phyloP scores from a whole-genome alignment of 2,888 invertebrate species.

The Drosophila rubida region DNA sequence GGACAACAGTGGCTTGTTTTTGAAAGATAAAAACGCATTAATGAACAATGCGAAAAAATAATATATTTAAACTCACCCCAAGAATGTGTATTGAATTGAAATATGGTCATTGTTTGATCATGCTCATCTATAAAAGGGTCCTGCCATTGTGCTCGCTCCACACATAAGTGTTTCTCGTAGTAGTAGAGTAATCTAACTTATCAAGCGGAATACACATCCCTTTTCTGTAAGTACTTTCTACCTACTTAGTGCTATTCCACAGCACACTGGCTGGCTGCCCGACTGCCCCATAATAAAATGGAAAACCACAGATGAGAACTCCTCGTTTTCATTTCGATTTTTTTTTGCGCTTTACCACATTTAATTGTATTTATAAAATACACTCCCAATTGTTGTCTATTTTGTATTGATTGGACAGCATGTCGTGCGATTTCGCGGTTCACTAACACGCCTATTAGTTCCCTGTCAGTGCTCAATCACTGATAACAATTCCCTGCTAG shows the following conservation, averaged over 20 bases:
- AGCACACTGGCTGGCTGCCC: slow-evolving; percentile 8
- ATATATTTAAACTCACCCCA: slow-evolving; percentile 76
- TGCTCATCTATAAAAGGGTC: slow-evolving; percentile 68
- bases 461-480: slow-evolving; percentile 21
- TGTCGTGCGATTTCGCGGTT: slow-evolving; percentile 54
- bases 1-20: slow-evolving; percentile 74
- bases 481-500: slow-evolving; percentile 2
- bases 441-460: slow-evolving; percentile 53
- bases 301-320: slow-evolving; percentile 36
- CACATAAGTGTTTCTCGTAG: slow-evolving; percentile 46
- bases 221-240: slow-evolving; percentile 44
- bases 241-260: slow-evolving; percentile 29
- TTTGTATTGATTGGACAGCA: slow-evolving; percentile 31
- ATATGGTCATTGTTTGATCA: slow-evolving; percentile 77
- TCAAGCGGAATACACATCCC: slow-evolving; percentile 54
- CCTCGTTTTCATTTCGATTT: slow-evolving; percentile 1
- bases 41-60: slow-evolving; percentile 68
- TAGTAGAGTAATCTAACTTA: slow-evolving; percentile 61
- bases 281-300: slow-evolving; percentile 17
- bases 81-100: slow-evolving; percentile 54
- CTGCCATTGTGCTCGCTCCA: slow-evolving; percentile 56
- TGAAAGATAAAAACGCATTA: slow-evolving; percentile 78
- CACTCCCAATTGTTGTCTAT: slow-evolving; percentile 27
- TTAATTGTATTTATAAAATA: slow-evolving; percentile 27
- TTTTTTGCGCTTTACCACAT: slow-evolving; percentile 5